Evolutionary conservation across 2,888 invertebrate species (phyloP).

Genomic region (Aromia moschata): DNA sequence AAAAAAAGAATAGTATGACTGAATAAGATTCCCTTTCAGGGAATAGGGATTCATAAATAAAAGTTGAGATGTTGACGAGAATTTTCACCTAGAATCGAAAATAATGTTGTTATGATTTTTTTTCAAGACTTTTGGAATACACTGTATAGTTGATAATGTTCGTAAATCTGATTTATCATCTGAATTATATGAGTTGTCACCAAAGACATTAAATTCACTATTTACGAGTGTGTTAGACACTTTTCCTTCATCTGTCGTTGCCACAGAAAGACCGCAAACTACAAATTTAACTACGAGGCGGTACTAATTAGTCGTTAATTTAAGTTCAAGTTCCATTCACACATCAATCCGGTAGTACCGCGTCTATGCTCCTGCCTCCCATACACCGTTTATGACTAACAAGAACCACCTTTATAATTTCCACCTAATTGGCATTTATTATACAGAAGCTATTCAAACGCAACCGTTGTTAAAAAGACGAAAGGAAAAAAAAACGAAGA

Average conservation of each 20-base stretch:
- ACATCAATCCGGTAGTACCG: slow-evolving; percentile 13
- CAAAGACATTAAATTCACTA: neutral
- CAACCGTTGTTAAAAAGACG: slow-evolving; percentile 21
- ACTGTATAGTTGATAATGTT: too few species aligned
- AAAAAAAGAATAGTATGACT: too few species aligned
- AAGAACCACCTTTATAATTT: slow-evolving; percentile 29
- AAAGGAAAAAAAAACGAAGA: too few species aligned
- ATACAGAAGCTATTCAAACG: slow-evolving; percentile 33
- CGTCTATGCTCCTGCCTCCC: slow-evolving; percentile 15
- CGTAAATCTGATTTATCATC: too few species aligned
- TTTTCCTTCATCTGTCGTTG: neutral
- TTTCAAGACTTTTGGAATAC: too few species aligned
- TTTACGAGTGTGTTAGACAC: neutral
- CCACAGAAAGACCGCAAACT: slow-evolving; percentile 4
- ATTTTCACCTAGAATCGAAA: too few species aligned
- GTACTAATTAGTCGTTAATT: slow-evolving; percentile 11
- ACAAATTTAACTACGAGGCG: slow-evolving; percentile 4
- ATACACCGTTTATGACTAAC: slow-evolving; percentile 24
- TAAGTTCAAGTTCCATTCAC: neutral
- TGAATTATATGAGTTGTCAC: too few species aligned
- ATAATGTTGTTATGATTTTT: too few species aligned
- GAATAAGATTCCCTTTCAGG: too few species aligned
- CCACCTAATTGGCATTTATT: slow-evolving; percentile 41
- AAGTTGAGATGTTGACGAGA: too few species aligned
- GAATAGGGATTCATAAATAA: too few species aligned